Base-by-base conservation (phyloP, 1,140 invertebrate genomes). In the Goniozus legneri region DNA sequence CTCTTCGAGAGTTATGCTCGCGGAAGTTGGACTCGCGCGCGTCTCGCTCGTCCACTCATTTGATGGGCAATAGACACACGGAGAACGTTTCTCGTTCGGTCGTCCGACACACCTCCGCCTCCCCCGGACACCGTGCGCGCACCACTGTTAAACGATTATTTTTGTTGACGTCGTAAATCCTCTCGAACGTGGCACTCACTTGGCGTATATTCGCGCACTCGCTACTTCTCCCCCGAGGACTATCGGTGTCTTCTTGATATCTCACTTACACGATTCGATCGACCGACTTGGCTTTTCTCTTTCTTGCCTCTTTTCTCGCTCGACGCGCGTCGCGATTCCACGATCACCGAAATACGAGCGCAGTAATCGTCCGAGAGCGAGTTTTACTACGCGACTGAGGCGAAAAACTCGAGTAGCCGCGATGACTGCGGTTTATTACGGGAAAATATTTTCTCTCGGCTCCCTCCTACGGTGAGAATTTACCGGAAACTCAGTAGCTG, bases 101-200 rank as follows among this genome's bases (percentile, higher is more conserved):
- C 57, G 53, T 58, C 46, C 50, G 10, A 10, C 4, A 27, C 4
- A 34, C 19, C n/a, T 31, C 38, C 33, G 24, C 38, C 54, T 54
- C 14, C 35, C 41, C 24, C 10, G 24, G 4, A 4, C 24, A 27
- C 14, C 34, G 18, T 39, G 46, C 37, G 27, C 47, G 24, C 24
- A 10, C 10, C 24, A n/a, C 24, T 27, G 58, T 60, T 61, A 61
- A 62, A 62, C 60, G 60, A 62, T 64, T 58, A 62, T 64, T 64
- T 62, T 60, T 60, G 56, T 60, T 62, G 60, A 60, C 54, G 57
- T 60, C 57, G 49, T 64, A 62, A 62, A 64, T 58, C 45, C 52
- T 54, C 58, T 58, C 50, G 52, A 58, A 60, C 37, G 47, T 46
- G 46, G 37, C 55, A 54, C 52, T 61, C 51, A 42, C 41, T 54